Conservation (phyloP, 2,113 vertebrate species). For the Neomonachus schauinslandi region DNA sequence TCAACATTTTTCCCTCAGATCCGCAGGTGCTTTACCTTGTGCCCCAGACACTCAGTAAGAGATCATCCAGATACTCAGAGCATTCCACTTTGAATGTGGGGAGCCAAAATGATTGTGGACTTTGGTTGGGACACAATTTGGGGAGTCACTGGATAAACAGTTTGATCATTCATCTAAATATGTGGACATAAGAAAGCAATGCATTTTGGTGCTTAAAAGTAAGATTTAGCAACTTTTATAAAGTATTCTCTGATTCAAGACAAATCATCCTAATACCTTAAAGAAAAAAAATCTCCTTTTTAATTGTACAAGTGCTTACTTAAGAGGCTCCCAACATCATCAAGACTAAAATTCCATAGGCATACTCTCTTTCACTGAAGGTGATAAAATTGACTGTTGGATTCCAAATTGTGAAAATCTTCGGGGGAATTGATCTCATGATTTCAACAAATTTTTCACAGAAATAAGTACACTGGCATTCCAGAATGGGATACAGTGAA, state of each 20-base stretch:
- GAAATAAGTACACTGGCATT: not conserved
- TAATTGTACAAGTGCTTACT: not conserved
- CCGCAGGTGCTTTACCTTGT: not conserved
- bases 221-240: not conserved
- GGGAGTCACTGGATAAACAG: not conserved
- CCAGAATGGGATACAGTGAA: not conserved
- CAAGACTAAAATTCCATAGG: not conserved
- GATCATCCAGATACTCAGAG: not conserved
- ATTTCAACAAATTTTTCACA: conserved; percentile 18
- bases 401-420: not conserved
- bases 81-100: not conserved
- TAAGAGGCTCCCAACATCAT: not conserved
- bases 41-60: not conserved
- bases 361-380: not conserved
- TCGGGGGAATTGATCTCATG: not conserved
- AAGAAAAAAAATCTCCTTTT: not conserved
- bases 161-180: not conserved
- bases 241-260: conserved; percentile 13
- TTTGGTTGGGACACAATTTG: not conserved
- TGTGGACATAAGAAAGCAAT: not conserved
- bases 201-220: not conserved
- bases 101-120: not conserved
- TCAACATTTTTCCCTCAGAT: not conserved
- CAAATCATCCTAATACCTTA: not conserved
- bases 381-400: not conserved